These are phyloP conservation scores for Lasioglossum malachurum DNA, from an alignment of 2,888 invertebrate species.

Conservation along the genomic window DNA sequence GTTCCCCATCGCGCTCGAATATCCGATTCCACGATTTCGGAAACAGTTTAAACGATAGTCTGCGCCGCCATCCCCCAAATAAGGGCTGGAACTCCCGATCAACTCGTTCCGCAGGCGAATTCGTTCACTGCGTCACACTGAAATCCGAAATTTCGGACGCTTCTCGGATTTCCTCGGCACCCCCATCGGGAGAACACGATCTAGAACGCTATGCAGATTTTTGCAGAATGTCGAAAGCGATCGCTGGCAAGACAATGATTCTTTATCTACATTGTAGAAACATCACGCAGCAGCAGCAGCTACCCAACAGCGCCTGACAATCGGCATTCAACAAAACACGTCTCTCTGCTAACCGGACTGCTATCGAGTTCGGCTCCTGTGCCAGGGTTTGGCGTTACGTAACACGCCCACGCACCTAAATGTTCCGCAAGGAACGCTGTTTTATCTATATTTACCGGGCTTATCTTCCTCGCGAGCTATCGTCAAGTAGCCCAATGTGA, in stretches of 20 bases:
- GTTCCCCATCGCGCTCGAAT: not conserved
- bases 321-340: slow-evolving; percentile 21
- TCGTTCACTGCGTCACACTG: not conserved
- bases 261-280: not conserved
- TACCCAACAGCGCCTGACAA: not conserved
- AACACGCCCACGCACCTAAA: slow-evolving; percentile 55
- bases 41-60: not conserved
- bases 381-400: slow-evolving; percentile 55
- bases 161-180: not conserved
- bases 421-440: slow-evolving; percentile 48
- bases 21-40: not conserved
- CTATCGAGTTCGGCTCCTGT: slow-evolving; percentile 33
- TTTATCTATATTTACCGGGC: slow-evolving; percentile 59
- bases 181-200: not conserved
- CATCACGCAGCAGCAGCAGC: too few relatives aligned
- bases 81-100: not conserved
- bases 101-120: not conserved
- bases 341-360: slow-evolving; percentile 1
- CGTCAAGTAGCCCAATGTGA: not conserved
- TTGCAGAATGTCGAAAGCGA: not conserved
- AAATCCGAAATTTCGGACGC: not conserved
- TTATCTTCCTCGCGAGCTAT: slow-evolving; percentile 43
- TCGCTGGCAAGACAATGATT: not conserved
- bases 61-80: not conserved
- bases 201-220: not conserved